phyloP scores from a whole-genome alignment of 2,888 invertebrate species.

The Zaprionus bogoriensis region DNA sequence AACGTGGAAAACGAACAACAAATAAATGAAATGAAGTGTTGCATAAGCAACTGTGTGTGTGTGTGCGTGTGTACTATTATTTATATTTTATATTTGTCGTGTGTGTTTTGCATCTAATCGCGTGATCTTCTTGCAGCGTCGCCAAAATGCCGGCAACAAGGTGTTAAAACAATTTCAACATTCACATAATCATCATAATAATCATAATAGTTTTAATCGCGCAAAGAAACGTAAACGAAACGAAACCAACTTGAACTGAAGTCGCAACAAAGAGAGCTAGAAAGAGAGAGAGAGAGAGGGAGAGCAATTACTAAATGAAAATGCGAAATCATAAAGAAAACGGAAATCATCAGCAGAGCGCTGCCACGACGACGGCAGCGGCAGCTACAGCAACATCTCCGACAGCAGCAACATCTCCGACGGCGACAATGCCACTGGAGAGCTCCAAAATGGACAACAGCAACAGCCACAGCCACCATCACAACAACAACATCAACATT shows the following conservation, averaged over 20 bases:
- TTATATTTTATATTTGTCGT: slow-evolving; percentile 7
- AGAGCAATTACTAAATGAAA: slow-evolving; percentile 67
- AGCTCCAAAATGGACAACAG: slow-evolving; percentile 44
- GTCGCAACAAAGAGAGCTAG: too few species aligned
- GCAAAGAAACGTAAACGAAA: slow-evolving; percentile 32
- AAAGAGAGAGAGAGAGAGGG: neutral
- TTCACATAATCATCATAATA: slow-evolving; percentile 38
- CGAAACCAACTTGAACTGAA: too few species aligned
- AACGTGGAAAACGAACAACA: slow-evolving; percentile 27
- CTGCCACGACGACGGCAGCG: slow-evolving; percentile 47
- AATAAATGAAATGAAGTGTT: slow-evolving; percentile 46
- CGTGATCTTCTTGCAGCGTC: slow-evolving; percentile 37
- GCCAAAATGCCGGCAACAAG: slow-evolving; percentile 57
- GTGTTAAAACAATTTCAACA: slow-evolving; percentile 62
- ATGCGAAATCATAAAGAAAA: slow-evolving; percentile 76
- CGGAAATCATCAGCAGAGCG: slow-evolving; percentile 70
- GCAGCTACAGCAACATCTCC: slow-evolving; percentile 28
- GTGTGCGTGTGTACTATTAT: slow-evolving; percentile 26
- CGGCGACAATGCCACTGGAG: slow-evolving; percentile 43
- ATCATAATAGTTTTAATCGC: slow-evolving; percentile 18
- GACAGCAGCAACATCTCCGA: slow-evolving; percentile 23
- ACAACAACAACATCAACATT: slow-evolving; percentile 37
- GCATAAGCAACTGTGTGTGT: slow-evolving; percentile 29
- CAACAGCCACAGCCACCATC: slow-evolving; percentile 40
- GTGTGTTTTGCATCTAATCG: slow-evolving; percentile 20